Evolutionary conservation across 2,113 vertebrate genomes (phyloP).

Genomic region (Peucedramus taeniatus): DNA sequence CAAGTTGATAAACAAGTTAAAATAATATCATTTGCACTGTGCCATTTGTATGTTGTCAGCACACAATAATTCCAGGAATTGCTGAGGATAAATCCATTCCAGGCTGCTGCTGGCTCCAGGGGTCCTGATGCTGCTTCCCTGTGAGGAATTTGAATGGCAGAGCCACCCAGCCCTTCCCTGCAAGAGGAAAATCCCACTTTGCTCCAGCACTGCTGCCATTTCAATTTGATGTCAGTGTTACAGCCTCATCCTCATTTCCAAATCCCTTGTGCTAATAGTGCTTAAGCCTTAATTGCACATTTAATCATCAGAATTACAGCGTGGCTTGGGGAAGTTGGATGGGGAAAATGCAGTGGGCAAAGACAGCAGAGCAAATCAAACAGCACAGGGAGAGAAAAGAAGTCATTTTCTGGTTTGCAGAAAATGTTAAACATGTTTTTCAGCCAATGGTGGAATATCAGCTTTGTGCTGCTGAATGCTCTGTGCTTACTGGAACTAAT

Average conservation of each 20-base stretch:
- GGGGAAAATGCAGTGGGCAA: neutral
- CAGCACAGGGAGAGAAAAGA: neutral
- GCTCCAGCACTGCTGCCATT: neutral
- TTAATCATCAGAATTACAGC: conserved; percentile 31
- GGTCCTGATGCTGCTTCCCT: neutral
- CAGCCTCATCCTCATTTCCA: neutral
- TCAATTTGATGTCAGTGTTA: neutral
- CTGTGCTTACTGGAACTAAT: neutral
- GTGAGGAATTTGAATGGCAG: neutral
- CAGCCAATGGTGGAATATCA: neutral
- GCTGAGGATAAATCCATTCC: neutral
- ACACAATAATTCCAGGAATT: neutral
- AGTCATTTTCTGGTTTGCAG: neutral
- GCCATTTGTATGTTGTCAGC: neutral
- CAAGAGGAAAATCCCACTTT: neutral
- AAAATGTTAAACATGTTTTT: neutral
- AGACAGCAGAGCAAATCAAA: neutral
- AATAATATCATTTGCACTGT: conserved; percentile 8
- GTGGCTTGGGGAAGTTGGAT: neutral
- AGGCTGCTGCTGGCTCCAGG: neutral
- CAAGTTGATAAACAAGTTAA: conserved; percentile 51
- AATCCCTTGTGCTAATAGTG: neutral
- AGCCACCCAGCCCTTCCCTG: neutral
- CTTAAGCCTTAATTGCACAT: conserved; percentile 33
- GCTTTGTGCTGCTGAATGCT: neutral